These are phyloP conservation scores for Bagarius yarrelli DNA, from an alignment of 2,113 vertebrate species.

Conservation along the genomic window DNA sequence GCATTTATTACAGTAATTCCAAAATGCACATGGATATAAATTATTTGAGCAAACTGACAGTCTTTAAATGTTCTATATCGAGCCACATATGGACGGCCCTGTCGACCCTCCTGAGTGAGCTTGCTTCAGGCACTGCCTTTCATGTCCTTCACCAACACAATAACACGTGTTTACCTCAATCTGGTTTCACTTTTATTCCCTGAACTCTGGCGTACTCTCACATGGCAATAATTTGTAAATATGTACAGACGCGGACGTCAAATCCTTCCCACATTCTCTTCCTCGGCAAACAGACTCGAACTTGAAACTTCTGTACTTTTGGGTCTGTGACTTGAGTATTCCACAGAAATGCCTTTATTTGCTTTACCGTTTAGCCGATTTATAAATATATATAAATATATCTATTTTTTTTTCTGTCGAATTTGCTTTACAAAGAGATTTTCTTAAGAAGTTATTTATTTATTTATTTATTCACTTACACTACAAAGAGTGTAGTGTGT, in stretches of 20 bases:
- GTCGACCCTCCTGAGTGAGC: not conserved
- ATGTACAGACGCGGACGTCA: conserved; percentile 71
- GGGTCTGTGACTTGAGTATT: conserved; percentile 45
- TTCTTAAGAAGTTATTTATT: conserved; percentile 55
- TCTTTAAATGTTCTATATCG: not conserved
- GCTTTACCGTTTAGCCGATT: conserved; percentile 38
- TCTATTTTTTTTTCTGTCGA: conserved; percentile 14
- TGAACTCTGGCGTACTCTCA: conserved; percentile 78
- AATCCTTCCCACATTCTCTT: conserved; percentile 41
- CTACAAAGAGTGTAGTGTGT: conserved; percentile 46
- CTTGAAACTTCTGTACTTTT: conserved; percentile 44
- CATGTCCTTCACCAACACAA: not conserved
- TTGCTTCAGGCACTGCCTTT: not conserved
- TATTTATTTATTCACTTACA: conserved; percentile 53
- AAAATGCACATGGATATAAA: not conserved
- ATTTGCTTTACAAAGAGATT: conserved; percentile 45
- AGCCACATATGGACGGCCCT: not conserved
- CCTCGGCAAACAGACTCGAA: conserved; percentile 50
- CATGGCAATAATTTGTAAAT: conserved; percentile 93
- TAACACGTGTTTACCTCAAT: conserved; percentile 22
- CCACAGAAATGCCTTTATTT: conserved; percentile 55
- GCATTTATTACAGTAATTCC: conserved; percentile 39
- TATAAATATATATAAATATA: not conserved
- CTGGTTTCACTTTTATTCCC: conserved; percentile 23
- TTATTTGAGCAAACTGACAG: conserved; percentile 1